Conservation (phyloP, 2,113 vertebrate genomes). For the Leucosticte australis region DNA sequence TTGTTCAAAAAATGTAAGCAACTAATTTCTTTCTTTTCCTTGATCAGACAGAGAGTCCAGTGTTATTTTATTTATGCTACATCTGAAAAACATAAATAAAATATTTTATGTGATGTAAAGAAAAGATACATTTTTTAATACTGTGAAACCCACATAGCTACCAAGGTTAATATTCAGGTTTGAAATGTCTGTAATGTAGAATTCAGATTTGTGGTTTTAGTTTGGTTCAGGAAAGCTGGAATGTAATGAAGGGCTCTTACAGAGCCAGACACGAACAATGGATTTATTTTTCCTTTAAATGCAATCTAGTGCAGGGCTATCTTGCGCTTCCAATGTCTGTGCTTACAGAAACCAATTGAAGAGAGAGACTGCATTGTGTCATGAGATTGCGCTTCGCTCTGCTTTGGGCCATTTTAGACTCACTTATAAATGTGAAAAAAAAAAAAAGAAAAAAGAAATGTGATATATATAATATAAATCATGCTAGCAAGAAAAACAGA, state of each 20-base stretch:
- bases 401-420: neutral
- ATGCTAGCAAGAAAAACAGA: neutral
- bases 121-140: neutral
- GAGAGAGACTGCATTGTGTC: neutral
- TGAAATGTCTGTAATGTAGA: neutral
- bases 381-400: neutral
- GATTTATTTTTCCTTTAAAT: neutral
- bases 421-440: neutral
- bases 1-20: neutral
- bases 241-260: neutral
- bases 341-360: neutral
- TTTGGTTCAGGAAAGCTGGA: neutral
- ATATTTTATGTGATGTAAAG: neutral
- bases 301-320: neutral
- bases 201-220: neutral
- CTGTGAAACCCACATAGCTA: neutral
- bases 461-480: neutral
- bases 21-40: neutral
- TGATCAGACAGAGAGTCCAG: neutral
- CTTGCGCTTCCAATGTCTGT: neutral
- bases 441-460: rapidly evolving
- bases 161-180: neutral
- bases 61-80: neutral
- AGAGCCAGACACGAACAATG: neutral
- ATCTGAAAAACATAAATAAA: neutral